Evolutionary conservation across 2,797 vertebrate species (phyloP), one percentile per base, ranked within the genome.

Genomic region (Tolypeutes matacus): DNA sequence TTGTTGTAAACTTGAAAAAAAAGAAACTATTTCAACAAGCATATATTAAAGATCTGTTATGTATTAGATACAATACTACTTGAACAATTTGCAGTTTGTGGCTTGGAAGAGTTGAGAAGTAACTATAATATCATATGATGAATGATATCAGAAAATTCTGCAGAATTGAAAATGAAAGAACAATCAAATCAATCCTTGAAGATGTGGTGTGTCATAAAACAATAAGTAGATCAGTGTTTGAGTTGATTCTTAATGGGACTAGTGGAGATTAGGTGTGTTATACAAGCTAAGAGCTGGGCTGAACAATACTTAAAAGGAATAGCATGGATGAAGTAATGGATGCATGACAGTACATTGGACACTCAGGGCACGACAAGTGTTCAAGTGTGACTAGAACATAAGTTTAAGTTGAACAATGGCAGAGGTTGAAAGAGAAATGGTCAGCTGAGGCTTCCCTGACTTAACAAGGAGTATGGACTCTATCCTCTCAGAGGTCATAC

Each of bases 1-100:
- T 93, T 80, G 76, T 23, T 73, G 46, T 83, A 77, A 42, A 86
- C 70, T 86, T 31, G 53, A 77, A 72, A 77, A 77, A 77, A 23
- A 20, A 91, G 80, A 56, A 83, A 69, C 42, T n/a, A 56, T 77
- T 12, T 78, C 56, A 77, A 9, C 27, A 81, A 82, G 42, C 11
- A 21, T 53, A 17, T 18, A 31, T 2, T 39, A 70, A 49, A 69
- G 17, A 20, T 85, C 34, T 46, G 23, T 78, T 67, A 15, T 53
- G 11, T 53, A 15, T 62, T 23, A 23, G 2, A 15, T 7, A 75
- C 5, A 83, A 46, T n/a, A 20, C 49, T 34, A 83, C 1, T 4
- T 46, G 34, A 69, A 29, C 23, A 36, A 2, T 36, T 42, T 36
- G 1, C 29, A 53, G 14, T 36, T 58, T 75, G 21, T 39, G 70